Conservation (phyloP, 2,888 invertebrate genomes). For the Caenorhabditis sulstoni region DNA sequence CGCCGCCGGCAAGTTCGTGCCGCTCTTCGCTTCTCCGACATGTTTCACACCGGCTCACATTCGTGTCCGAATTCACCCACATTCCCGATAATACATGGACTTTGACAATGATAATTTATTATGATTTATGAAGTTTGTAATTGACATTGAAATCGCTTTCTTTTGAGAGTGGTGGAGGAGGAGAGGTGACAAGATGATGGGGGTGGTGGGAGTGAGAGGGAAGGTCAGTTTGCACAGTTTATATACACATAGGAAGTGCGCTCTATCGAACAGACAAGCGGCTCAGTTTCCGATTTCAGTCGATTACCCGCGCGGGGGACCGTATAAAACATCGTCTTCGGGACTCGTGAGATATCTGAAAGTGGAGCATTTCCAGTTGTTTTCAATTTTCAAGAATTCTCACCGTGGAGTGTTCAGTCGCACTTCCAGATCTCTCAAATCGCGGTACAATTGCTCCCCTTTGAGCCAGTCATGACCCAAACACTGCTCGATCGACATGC, state of each 20-base stretch:
- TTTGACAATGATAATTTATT: too few relatives aligned
- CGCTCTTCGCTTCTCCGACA: constrained; percentile 51
- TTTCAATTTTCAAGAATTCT: neutral
- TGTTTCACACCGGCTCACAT: constrained; percentile 40
- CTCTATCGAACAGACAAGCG: too few relatives aligned
- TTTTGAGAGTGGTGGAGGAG: neutral
- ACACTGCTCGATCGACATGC: constrained; percentile 79
- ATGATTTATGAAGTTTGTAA: too few relatives aligned
- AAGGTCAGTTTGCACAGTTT: neutral
- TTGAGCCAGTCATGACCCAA: constrained; percentile 78
- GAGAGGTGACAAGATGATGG: neutral
- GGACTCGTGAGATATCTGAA: constrained; percentile 70
- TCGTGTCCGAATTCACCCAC: constrained; percentile 57
- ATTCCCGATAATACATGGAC: constrained; percentile 43
- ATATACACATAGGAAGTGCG: constrained; percentile 1
- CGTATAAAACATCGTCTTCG: constrained; percentile 66
- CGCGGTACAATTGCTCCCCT: constrained; percentile 75
- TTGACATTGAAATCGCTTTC: constrained; percentile 1
- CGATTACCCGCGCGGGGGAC: constrained; percentile 11
- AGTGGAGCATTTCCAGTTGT: neutral
- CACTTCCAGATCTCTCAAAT: constrained; percentile 74
- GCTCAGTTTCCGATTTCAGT: neutral
- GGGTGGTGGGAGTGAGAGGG: constrained; percentile 8
- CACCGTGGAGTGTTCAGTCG: constrained; percentile 67
- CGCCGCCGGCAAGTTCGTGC: constrained; percentile 16